Evolutionary conservation across 23 tunicate species (phyloP), one percentile per base, ranked within the genome.

Genomic region (Halocynthia aurantium): DNA sequence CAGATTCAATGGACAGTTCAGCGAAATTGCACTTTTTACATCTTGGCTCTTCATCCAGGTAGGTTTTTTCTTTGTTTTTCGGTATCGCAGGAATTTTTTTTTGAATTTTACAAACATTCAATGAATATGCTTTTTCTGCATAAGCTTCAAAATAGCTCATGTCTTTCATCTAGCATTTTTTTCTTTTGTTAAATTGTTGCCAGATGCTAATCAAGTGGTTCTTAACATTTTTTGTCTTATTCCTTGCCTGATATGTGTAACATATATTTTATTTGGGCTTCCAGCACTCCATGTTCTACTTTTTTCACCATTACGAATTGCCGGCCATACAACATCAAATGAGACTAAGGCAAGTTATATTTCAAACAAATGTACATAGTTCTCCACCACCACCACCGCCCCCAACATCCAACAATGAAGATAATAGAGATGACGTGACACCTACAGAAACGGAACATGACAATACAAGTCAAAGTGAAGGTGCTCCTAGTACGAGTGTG

Each of bases 301-400:
- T 95, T 76, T 64, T 85, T 52, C 99, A 95, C 62, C 99, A 95
- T 64, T 95, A 90, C 79, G 99, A 95, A 72, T 50, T 95, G 31
- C 99, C 99, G 52, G 88, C 87, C 9, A 85, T 91, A 15, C 91
- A 86, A 55, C 76, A 87, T 9, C 92, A 85, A 62, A 82, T 91
- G 22, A 55, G 81, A 51, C 53, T 81, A 6, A n/a, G 88, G 10
- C 69, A 73, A 21, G 82, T 74, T 54, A 53, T 74, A 54, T 53
- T 74, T 19, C 78, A 53, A 50, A 74, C 54, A 62, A 52, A 52
- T 64, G 56, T 51, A 49, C 50, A 13, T 8, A 10, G 21, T 8
- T 54, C 55, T 49, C 78, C 62, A 0, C 78, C 78, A 53, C 56
- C 56, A 19, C 50, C 50, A 9, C 51, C 76, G 5, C 76, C 76